Evolutionary conservation across 2,888 invertebrate genomes (phyloP).

Genomic region (Luperina testacea): DNA sequence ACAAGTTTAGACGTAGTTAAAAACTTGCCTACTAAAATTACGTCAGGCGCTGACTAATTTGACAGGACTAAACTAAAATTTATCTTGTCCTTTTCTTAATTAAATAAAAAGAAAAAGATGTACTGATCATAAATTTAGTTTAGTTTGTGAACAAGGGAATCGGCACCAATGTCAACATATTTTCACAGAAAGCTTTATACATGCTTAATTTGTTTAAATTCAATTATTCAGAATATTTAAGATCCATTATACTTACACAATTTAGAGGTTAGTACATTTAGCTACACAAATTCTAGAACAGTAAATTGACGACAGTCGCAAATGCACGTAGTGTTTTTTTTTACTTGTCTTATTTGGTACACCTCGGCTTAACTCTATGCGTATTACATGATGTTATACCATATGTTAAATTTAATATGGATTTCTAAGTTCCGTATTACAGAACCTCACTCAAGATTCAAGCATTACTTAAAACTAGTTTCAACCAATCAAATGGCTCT

Average conservation of each 20-base stretch:
- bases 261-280: conserved; percentile 19
- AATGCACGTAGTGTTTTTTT: conserved; percentile 1
- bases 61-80: too few relatives aligned
- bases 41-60: too few relatives aligned
- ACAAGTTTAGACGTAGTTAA: too few relatives aligned
- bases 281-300: conserved; percentile 31
- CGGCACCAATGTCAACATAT: too few relatives aligned
- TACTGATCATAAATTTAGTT: too few relatives aligned
- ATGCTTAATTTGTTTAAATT: conserved; percentile 13
- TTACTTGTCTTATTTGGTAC: background rate
- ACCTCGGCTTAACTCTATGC: background rate
- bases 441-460: too few relatives aligned
- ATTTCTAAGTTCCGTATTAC: too few relatives aligned
- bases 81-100: too few relatives aligned
- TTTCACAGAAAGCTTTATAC: background rate
- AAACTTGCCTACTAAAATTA: too few relatives aligned
- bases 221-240: conserved; percentile 2
- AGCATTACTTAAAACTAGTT: too few relatives aligned
- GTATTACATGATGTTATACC: background rate
- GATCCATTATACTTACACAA: conserved; percentile 12
- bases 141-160: too few relatives aligned
- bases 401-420: background rate
- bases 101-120: too few relatives aligned
- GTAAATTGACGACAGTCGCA: background rate
- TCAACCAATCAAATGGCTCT: background rate